Percentiles rank a stretch among this genome's conserved stretches.
Evolutionary conservation across 2,113 vertebrate genomes (phyloP).

Genomic region (Hippotragus niger): DNA sequence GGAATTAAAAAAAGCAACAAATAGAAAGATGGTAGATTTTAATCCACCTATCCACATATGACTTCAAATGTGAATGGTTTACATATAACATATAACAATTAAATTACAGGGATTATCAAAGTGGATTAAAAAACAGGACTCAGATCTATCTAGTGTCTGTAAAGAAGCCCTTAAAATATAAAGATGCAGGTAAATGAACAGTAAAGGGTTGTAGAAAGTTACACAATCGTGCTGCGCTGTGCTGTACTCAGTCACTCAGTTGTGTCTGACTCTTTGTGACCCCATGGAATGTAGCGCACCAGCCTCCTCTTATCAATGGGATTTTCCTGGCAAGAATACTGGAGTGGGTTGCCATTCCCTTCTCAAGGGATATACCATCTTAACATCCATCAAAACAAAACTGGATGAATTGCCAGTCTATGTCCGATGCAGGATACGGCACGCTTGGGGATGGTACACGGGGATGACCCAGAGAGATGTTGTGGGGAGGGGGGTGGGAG

Average conservation of each 20-base stretch:
- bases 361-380: not conserved
- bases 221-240: not conserved
- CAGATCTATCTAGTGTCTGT: not conserved
- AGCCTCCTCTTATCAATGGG: not conserved
- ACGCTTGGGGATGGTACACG: no score
- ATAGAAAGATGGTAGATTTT: not conserved
- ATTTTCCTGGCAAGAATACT: not conserved
- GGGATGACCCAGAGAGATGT: no score
- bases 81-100: not conserved
- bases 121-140: not conserved
- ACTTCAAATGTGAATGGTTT: slow-evolving; percentile 7
- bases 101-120: not conserved
- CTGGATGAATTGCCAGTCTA: not conserved
- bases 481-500: no score
- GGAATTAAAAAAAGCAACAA: not conserved
- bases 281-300: not conserved
- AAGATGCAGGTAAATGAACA: not conserved
- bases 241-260: not conserved
- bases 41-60: not conserved
- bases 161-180: not conserved
- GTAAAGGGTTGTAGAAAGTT: not conserved
- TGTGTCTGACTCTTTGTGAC: not conserved
- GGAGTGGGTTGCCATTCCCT: not conserved
- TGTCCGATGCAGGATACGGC: no score
- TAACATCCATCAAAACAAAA: not conserved